A percentile compares a stretch with the other conserved stretches of the same genome.
Conservation (phyloP, 2,888 invertebrate genomes). For the Drosophila cracens region DNA sequence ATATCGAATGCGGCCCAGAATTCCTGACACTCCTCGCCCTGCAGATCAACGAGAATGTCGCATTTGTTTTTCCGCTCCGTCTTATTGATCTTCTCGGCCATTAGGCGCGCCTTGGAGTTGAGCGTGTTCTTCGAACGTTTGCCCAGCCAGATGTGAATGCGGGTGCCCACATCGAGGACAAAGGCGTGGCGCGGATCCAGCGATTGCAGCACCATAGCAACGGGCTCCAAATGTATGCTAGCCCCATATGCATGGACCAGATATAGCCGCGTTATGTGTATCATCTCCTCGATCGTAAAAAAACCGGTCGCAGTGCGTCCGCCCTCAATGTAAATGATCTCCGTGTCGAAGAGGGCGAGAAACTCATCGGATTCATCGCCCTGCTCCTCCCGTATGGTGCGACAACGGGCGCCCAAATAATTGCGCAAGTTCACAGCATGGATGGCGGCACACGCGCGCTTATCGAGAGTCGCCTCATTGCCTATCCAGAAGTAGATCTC, state of each 20-base stretch:
- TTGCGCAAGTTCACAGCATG: conserved; percentile 99
- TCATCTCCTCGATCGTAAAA: conserved; percentile 97
- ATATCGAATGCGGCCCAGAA: conserved; percentile 92
- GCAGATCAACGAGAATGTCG: conserved; percentile 93
- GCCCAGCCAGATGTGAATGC: conserved; percentile 94
- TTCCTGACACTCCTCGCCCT: conserved; percentile 92
- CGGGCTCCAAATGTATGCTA: conserved; percentile 95
- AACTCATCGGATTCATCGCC: conserved; percentile 98
- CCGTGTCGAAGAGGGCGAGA: conserved; percentile 94
- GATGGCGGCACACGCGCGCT: conserved; percentile 88
- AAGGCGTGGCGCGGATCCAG: conserved; percentile 97
- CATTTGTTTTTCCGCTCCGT: conserved; percentile 98
- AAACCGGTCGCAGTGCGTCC: conserved; percentile 98
- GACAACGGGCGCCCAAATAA: conserved; percentile 95
- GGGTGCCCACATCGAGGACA: conserved; percentile 93
- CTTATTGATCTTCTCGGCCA: conserved; percentile 99
- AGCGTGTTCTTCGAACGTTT: conserved; percentile 93
- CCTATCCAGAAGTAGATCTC: conserved; percentile 99
- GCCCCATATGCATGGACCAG: conserved; percentile 95
- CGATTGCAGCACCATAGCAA: conserved; percentile 89
- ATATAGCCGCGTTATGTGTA: conserved; percentile 93
- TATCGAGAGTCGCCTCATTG: conserved; percentile 93
- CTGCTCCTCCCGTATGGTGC: conserved; percentile 98
- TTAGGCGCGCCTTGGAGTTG: conserved; percentile 90
- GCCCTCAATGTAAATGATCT: conserved; percentile 97